Base-by-base conservation (phyloP, 1,140 invertebrate genomes). In the Hycleus phaleratus region DNA sequence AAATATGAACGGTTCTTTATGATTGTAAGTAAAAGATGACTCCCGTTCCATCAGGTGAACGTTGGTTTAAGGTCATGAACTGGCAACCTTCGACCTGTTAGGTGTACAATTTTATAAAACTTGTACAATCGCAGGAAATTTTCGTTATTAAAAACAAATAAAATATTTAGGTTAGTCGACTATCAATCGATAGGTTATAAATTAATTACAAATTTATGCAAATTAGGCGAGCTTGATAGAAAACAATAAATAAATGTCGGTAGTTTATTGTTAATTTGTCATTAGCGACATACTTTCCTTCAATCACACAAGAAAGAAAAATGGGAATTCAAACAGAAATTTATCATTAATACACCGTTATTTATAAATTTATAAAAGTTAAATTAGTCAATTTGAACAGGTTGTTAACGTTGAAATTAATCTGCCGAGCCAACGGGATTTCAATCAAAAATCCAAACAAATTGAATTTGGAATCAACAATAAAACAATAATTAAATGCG, bases 61-160 rank as follows among this genome's bases (percentile, higher is more conserved):
- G 60, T 55, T 44, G 44, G 44, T 46, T 58, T 61, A 55, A 61
- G 60, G 60, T 61, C 60, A 58, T 61, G 60, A 61, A 61, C 60
- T 61, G 49, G 43, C 60, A 61, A 61, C 60, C 60, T 61, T 49
- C 55, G 60, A 61, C 60, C 60, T 54, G 49, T 55, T 44, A 54
- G 47, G 54, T 45, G 57, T 52, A 56, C 55, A 32, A 32, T 2
- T 32, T 49, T 54, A 61, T 58, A 61, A 61, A 61, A 56, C 49
- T 49, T 54, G 49, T 26, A 47, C 60, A 57, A 61, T 61, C 60
- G 58, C 60, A 58, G 60, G 56, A 61, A 54, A 57, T 57, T 61
- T 57, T 57, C 32, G 32, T 5, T 48, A 42, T 42, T 42, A 42
- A 11, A 18, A 42, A 42, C 9, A 42, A 10, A 42, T 3, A 6